Percentiles rank a stretch among this genome's conserved stretches.
Evolutionary conservation across 2,113 vertebrate genomes (phyloP).

Genomic region (Ceyx cyanopectus): DNA sequence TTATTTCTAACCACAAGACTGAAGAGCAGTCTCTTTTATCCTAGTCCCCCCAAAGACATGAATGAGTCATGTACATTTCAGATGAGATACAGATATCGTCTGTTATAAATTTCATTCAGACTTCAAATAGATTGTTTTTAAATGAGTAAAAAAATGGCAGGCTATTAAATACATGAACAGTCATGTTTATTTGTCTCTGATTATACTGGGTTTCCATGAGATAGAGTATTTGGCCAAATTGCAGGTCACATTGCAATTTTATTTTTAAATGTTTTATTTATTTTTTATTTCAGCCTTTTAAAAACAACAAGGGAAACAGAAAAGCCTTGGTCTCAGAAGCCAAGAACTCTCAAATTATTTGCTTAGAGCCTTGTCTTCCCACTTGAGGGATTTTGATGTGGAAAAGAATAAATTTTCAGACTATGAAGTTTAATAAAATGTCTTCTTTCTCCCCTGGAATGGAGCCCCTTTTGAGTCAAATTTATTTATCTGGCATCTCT

Average conservation of each 20-base stretch:
- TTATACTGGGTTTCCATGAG: background rate
- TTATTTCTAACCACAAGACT: conserved; percentile 51
- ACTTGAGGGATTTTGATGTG: background rate
- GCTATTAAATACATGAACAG: background rate
- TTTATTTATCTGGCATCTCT: background rate
- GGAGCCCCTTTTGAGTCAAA: background rate
- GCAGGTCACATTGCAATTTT: background rate
- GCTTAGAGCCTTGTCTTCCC: background rate
- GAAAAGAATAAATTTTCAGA: background rate
- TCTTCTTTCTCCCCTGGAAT: background rate
- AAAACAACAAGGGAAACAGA: background rate
- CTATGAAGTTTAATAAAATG: background rate
- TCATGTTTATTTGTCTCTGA: background rate
- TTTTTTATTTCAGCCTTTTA: background rate
- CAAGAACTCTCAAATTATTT: background rate
- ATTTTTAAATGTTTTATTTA: background rate
- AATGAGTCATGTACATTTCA: conserved; percentile 61
- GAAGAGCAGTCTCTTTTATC: conserved; percentile 34
- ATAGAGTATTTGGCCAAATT: background rate
- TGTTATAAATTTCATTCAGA: conserved; percentile 44
- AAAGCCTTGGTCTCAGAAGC: background rate
- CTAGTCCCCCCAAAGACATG: conserved; percentile 29
- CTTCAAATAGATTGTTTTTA: background rate
- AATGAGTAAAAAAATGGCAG: background rate
- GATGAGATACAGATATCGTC: conserved; percentile 26